Base-by-base conservation (phyloP, 2,113 vertebrate species). In the Upupa epops region DNA sequence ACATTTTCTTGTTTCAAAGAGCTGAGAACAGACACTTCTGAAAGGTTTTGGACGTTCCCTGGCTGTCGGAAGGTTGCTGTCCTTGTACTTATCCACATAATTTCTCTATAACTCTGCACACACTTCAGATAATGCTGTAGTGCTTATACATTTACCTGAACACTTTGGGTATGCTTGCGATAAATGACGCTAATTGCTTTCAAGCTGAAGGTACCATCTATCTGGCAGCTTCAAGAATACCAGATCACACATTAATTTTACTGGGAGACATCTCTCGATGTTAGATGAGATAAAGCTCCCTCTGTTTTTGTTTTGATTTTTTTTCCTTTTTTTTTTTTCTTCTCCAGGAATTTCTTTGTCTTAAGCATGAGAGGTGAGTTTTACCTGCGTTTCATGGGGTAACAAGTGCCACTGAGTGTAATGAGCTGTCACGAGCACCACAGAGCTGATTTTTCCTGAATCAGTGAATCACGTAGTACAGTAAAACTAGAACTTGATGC, bases 401-500 rank as follows among this genome's bases (percentile, higher is more conserved):
- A 90, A 83, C 76, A 94, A 83, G 61, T 95, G 88, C 48, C 69
- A 48, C 60, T 18, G 10, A 34, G 31, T 45, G 80, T 96, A 94
- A 95, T 92, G 88, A 92, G 69, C 76, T 93, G 86, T 88, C 83
- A 59, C 37, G 52, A 72, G n/a, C 29, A 28, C 69, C 40, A 2
- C 32, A 60, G 36, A 76, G 76, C 61, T 86, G 45, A 20, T 95
- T 90, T 90, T 86, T 86, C 34, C 64, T 82, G 74, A 88, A n/a
- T 48, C 54, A 61, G 17, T 89, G 83, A 88, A 45, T 92, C 66
- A 63, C 45, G 65, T 88, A 68, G 71, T 81, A 51, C 40, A 54
- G 73, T 77, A 88, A 93, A 81, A 95, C 59, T 32, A 86, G 58
- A 42, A 81, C 77, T 90, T 89, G 81, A 92, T 90, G n/a, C 82